These are phyloP conservation scores for Branchinecta lynchi DNA, from an alignment of 1,140 invertebrate species.

Conservation along the genomic window DNA sequence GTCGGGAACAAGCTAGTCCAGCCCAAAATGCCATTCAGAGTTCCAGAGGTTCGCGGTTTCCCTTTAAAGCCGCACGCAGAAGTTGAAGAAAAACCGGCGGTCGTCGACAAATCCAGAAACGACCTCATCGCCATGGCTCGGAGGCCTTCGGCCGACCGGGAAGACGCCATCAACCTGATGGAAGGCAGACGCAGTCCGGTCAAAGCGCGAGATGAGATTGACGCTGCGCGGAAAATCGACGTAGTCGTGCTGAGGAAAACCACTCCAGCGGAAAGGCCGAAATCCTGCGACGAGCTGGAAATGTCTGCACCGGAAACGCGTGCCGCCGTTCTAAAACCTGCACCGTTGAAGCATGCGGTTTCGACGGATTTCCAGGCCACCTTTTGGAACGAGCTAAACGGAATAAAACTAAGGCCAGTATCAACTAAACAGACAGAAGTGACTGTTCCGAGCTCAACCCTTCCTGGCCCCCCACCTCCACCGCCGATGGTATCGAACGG, in stretches of 20 bases:
- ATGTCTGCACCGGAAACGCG: not conserved
- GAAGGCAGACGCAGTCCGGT: slow-evolving; percentile 7
- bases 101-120: slow-evolving; percentile 14
- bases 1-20: slow-evolving; percentile 12
- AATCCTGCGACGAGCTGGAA: not conserved
- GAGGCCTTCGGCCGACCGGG: slow-evolving; percentile 17
- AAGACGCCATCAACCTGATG: not conserved
- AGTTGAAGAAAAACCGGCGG: not conserved
- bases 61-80: slow-evolving; percentile 1
- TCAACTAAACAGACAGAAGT: not conserved
- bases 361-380: slow-evolving; percentile 8
- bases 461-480: slow-evolving; percentile 1
- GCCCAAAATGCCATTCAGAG: slow-evolving; percentile 15
- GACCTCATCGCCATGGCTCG: slow-evolving; percentile 17
- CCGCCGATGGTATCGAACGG: not conserved
- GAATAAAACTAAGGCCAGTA: slow-evolving; percentile 13
- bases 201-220: not conserved
- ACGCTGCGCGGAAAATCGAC: not conserved
- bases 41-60: slow-evolving; percentile 20
- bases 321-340: not conserved
- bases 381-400: slow-evolving; percentile 2
- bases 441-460: not conserved
- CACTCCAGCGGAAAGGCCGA: not conserved
- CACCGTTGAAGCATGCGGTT: not conserved
- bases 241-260: not conserved